These are phyloP conservation scores for Cladopsammia gracilis DNA, from an alignment of 64 coral and sea anemone genomes.

Conservation along the genomic window DNA sequence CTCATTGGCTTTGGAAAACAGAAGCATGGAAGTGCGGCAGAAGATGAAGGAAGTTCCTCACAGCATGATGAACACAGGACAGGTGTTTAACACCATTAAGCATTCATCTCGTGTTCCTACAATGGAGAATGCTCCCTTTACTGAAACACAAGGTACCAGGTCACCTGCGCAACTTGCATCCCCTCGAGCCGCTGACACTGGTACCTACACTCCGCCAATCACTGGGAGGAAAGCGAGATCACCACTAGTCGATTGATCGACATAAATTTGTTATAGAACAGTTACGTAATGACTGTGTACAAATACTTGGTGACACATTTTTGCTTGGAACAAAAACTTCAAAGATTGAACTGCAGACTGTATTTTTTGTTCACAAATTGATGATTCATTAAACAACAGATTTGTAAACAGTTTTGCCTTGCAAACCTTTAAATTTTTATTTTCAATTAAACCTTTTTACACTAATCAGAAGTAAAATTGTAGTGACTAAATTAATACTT, in stretches of 20 bases:
- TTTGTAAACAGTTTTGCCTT: neutral
- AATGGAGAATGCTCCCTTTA: constrained; percentile 41
- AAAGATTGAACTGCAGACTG: neutral
- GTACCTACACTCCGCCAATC: constrained; percentile 10
- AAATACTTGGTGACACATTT: neutral
- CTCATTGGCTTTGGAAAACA: constrained; percentile 92
- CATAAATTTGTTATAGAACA: neutral
- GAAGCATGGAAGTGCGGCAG: constrained; percentile 91
- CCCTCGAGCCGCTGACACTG: neutral
- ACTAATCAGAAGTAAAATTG: no score
- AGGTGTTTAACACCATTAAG: constrained; percentile 11
- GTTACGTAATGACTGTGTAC: neutral
- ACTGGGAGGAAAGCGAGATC: neutral
- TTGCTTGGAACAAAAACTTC: neutral
- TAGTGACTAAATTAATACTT: no score
- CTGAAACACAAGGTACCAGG: neutral
- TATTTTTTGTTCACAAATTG: no score
- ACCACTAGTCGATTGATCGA: constrained; percentile 53
- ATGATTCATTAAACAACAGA: neutral
- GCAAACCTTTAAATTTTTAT: neutral
- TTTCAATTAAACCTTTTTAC: constrained; percentile 3
- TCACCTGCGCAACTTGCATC: neutral
- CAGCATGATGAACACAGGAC: constrained; percentile 83
- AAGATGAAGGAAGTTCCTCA: constrained; percentile 96
- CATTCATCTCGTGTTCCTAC: constrained; percentile 22